Evolutionary conservation across 1,140 invertebrate species (phyloP), one percentile per base, ranked within the genome.

Genomic region (Sitobion miscanthi): DNA sequence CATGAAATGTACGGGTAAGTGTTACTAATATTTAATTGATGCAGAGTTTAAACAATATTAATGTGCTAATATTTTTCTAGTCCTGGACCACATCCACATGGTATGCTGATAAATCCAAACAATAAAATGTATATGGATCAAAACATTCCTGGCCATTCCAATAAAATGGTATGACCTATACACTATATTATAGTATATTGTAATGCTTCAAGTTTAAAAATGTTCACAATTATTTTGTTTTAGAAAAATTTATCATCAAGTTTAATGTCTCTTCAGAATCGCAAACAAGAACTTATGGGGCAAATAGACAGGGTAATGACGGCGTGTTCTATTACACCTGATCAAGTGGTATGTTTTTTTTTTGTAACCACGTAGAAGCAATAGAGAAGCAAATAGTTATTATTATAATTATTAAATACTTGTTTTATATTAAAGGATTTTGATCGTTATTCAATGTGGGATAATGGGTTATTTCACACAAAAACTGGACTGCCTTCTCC

Each of bases 281-380:
- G 96, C 30, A 97, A 96, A 94, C 96, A 96, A 95, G 97, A 97
- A 94, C 96, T 97, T 77, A 95, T 97, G 49, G 96, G 96, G 94
- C 97, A 97, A 93, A 94, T 97, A 42, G 97, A 97, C 94, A 96
- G 96, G 94, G 96, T 97, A 82, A 96, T 96, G 91, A 57, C 91
- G 25, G 91, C 91, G 11, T 93, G 91, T 85, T 45, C 91, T 86
- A 47, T 93, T 49, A 93, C 91, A 21, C 91, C 91, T 57, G 91
- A 93, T 42, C 62, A 91, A 91, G 49, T 86, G 38, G 91, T 93
- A 86, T 0, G 82, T 93, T 92, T 49, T 25, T 90, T 69, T 57
- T 30, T 77, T 23, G 35, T 11, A n/a, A n/a, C n/a, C n/a, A 17
- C 3, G 14, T n/a, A 77, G 14, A 2, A n/a, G 14, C 30, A 69